Evolutionary conservation across 2,888 invertebrate genomes (phyloP).

Genomic region (Lymantria monacha): DNA sequence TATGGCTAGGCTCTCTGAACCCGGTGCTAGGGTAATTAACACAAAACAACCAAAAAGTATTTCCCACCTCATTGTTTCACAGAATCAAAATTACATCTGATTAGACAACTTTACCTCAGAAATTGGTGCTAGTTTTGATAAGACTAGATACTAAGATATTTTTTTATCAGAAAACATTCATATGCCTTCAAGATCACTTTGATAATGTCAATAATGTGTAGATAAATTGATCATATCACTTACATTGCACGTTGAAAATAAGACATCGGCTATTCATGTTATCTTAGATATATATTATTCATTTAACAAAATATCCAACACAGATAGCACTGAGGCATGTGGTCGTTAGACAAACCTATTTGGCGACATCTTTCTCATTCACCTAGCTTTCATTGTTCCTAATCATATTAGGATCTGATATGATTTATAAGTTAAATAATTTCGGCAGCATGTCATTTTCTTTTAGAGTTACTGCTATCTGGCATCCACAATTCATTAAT

Average conservation of each 20-base stretch:
- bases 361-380: no score
- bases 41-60: slow-evolving; percentile 28
- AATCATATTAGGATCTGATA: no score
- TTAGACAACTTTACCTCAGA: slow-evolving; percentile 2
- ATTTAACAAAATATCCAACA: no score
- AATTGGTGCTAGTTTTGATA: background rate
- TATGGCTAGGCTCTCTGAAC: slow-evolving; percentile 17
- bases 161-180: background rate
- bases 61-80: slow-evolving; percentile 44
- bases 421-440: no score
- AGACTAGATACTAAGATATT: no score
- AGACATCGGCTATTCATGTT: background rate
- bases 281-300: no score
- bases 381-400: no score
- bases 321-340: no score
- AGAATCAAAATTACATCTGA: slow-evolving; percentile 33
- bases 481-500: no score
- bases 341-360: no score
- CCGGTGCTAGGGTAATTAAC: slow-evolving; percentile 25
- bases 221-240: slow-evolving; percentile 8
- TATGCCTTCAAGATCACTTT: slow-evolving; percentile 16
- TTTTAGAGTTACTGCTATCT: no score
- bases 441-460: no score
- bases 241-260: slow-evolving; percentile 7
- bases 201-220: slow-evolving; percentile 23